Conservation (phyloP, 2,113 vertebrate species). For the Butorides virescens region DNA sequence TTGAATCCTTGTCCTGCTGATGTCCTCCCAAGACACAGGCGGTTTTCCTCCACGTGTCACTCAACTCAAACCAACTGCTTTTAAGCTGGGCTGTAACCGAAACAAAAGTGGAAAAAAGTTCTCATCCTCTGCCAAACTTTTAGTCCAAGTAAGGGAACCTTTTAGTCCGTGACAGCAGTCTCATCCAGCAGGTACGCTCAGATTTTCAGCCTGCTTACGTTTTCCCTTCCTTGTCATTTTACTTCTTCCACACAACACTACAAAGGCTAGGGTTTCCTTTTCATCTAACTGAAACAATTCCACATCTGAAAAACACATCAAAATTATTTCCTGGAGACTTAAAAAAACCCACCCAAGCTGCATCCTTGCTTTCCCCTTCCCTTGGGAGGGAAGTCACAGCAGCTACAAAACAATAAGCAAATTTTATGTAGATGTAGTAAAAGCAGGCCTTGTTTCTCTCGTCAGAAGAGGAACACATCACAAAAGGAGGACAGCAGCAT, state of each 20-base stretch:
- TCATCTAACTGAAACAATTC: neutral
- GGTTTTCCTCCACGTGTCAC: neutral
- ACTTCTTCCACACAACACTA: neutral
- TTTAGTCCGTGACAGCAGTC: neutral
- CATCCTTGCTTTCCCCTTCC: neutral
- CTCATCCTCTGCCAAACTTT: neutral
- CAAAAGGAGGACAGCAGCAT: neutral
- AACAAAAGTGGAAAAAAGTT: neutral
- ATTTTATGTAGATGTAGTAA: fast-evolving
- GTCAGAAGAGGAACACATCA: neutral
- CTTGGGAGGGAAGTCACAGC: neutral
- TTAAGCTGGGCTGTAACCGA: neutral
- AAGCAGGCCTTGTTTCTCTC: neutral
- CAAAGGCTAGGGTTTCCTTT: neutral
- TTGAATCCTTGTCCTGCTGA: neutral
- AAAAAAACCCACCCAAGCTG: neutral
- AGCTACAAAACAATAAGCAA: neutral
- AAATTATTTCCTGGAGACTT: neutral
- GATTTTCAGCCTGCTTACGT: neutral
- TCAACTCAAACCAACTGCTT: neutral
- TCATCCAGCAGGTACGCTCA: neutral
- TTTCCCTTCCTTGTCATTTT: neutral
- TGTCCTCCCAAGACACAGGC: neutral
- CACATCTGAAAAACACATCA: neutral
- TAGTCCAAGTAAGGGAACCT: neutral